These are phyloP conservation scores for Seriola rivoliana DNA, from an alignment of 2,113 vertebrate genomes.

Conservation along the genomic window DNA sequence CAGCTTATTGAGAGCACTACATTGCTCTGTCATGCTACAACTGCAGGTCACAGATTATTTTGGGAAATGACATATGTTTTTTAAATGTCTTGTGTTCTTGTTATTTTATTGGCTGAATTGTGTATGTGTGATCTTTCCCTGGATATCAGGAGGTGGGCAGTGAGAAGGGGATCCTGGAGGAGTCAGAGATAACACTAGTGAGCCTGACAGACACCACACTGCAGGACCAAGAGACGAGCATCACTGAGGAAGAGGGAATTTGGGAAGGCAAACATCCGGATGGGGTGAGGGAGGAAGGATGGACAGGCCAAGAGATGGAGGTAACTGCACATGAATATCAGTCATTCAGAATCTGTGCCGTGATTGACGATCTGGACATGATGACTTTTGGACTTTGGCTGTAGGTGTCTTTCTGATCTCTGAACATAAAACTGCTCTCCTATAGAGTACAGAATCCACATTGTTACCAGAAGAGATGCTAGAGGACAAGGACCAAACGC, in stretches of 20 bases:
- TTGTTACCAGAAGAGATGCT: background rate
- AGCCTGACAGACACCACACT: conserved; percentile 87
- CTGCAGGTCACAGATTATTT: background rate
- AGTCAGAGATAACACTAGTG: conserved; percentile 89
- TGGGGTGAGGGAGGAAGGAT: conserved; percentile 33
- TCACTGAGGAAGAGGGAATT: conserved; percentile 30
- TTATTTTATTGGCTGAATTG: background rate
- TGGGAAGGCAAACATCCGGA: background rate
- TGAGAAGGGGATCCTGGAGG: conserved; percentile 91
- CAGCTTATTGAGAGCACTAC: background rate
- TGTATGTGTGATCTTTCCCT: background rate
- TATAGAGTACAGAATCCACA: conserved; percentile 24
- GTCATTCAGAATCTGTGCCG: background rate
- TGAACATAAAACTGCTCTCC: background rate
- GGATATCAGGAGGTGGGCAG: conserved; percentile 81
- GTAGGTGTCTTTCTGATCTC: background rate
- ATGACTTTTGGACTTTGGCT: background rate
- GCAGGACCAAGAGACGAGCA: conserved; percentile 77
- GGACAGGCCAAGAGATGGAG: background rate
- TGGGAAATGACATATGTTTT: background rate
- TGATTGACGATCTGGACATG: background rate
- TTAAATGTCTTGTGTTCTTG: background rate
- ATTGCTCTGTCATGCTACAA: background rate
- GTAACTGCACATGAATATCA: background rate
- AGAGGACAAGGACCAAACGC: background rate